A percentile compares a stretch with the other conserved stretches of the same genome.
These are phyloP conservation scores for Dendronephthya gigantea DNA, from an alignment of 64 coral and sea anemone genomes.

Conservation along the genomic window DNA sequence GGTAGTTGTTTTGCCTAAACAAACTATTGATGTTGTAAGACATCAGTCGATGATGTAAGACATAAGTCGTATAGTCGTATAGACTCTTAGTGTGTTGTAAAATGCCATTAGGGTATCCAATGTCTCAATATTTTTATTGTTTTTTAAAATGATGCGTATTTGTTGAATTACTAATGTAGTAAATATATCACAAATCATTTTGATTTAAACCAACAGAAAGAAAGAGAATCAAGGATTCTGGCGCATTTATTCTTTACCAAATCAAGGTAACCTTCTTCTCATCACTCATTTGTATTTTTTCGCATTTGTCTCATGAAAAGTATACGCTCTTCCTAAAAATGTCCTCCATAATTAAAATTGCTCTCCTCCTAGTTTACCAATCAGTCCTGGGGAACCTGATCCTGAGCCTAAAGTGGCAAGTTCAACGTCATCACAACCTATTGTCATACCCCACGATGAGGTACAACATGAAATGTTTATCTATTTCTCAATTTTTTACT, in stretches of 20 bases:
- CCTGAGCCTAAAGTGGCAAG: constrained; percentile 51
- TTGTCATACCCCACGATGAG: constrained; percentile 93
- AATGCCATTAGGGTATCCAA: too few relatives aligned
- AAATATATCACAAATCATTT: not conserved
- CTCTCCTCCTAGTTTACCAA: constrained; percentile 51
- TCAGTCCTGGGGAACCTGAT: constrained; percentile 91
- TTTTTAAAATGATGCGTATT: too few relatives aligned
- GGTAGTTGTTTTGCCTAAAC: not conserved
- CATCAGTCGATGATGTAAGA: too few relatives aligned
- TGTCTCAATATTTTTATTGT: too few relatives aligned
- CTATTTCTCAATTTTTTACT: not conserved
- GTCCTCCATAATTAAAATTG: not conserved
- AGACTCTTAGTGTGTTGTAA: too few relatives aligned
- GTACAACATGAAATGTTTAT: constrained; percentile 15
- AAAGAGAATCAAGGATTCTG: constrained; percentile 80
- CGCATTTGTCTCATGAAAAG: not conserved
- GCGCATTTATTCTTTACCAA: constrained; percentile 87
- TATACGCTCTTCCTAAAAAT: too few relatives aligned
- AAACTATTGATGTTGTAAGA: not conserved
- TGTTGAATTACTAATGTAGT: too few relatives aligned
- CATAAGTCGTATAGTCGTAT: too few relatives aligned
- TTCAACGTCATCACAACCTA: constrained; percentile 44
- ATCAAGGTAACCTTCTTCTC: constrained; percentile 48
- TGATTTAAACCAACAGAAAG: constrained; percentile 49
- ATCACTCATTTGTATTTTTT: not conserved